These are phyloP conservation scores for Peromyscus attwateri DNA, from an alignment of 2,797 vertebrate genomes.

Conservation along the genomic window DNA sequence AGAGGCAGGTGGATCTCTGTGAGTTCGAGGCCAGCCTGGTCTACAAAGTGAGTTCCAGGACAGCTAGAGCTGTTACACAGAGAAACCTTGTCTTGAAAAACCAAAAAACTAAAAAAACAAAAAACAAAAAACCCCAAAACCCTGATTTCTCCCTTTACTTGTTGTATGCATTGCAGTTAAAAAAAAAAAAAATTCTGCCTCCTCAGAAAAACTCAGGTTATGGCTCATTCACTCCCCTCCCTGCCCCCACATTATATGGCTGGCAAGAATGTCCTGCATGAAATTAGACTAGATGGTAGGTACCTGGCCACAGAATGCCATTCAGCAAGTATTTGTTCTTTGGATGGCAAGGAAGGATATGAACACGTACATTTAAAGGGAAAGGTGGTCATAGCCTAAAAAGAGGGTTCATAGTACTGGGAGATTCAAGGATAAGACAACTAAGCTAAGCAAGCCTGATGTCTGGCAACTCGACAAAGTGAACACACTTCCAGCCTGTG, in stretches of 20 bases:
- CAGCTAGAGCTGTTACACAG: too few relatives aligned
- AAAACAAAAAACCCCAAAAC: too few relatives aligned
- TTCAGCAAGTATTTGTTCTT: not conserved
- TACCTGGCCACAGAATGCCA: too few relatives aligned
- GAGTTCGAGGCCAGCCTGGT: too few relatives aligned
- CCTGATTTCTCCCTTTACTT: not conserved
- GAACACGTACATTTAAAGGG: not conserved
- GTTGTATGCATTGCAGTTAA: too few relatives aligned
- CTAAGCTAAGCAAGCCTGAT: not conserved
- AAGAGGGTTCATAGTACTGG: not conserved
- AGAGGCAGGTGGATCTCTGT: too few relatives aligned
- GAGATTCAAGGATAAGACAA: not conserved
- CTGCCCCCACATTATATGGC: not conserved
- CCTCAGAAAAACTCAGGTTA: rapidly evolving
- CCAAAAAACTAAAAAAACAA: too few relatives aligned
- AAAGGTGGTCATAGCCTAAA: not conserved
- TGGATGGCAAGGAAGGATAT: not conserved
- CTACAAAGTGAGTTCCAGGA: too few relatives aligned
- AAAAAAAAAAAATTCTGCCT: too few relatives aligned
- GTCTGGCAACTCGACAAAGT: rapidly evolving
- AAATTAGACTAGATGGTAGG: not conserved
- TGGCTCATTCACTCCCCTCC: not conserved
- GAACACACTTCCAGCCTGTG: rapidly evolving
- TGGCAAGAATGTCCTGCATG: not conserved
- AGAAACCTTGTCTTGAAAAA: too few relatives aligned